Conservation (phyloP, 2,113 vertebrate species). For the Festucalex cinctus region DNA sequence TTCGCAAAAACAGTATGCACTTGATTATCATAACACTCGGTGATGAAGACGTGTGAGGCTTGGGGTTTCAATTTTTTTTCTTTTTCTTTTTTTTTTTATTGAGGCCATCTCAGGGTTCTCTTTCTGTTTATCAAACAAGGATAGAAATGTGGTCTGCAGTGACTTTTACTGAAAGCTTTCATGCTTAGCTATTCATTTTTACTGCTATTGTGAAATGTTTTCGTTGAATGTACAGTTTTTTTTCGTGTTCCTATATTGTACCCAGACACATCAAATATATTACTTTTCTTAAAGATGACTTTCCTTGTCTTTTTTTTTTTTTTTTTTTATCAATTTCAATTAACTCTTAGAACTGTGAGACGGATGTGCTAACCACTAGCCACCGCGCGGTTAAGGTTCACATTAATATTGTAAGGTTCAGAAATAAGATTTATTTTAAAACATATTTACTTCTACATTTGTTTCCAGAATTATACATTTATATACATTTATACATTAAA, state of each 20-base stretch:
- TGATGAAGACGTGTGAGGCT: conserved; percentile 26
- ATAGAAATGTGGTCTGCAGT: background rate
- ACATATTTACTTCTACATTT: no score
- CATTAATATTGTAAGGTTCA: no score
- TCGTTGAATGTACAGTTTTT: conserved; percentile 44
- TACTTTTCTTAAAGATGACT: conserved; percentile 48
- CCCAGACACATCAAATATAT: conserved; percentile 50
- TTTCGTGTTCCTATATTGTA: conserved; percentile 50
- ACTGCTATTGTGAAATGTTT: conserved; percentile 26
- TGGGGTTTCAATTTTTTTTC: conserved; percentile 7
- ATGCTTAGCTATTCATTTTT: background rate
- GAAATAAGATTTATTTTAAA: no score
- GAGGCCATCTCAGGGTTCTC: conserved; percentile 59
- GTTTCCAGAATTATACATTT: no score
- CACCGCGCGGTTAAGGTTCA: background rate
- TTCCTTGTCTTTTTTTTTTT: conserved; percentile 20
- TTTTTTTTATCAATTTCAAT: background rate
- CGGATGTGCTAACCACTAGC: background rate
- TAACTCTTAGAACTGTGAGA: background rate
- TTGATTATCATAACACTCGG: conserved; percentile 33
- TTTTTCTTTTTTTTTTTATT: conserved; percentile 2
- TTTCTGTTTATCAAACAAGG: conserved; percentile 21
- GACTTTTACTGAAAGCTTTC: background rate
- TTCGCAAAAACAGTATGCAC: conserved; percentile 38
- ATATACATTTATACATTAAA: no score